These are phyloP conservation scores for Cuniculus paca DNA, from an alignment of 2,797 vertebrate species.

Conservation along the genomic window DNA sequence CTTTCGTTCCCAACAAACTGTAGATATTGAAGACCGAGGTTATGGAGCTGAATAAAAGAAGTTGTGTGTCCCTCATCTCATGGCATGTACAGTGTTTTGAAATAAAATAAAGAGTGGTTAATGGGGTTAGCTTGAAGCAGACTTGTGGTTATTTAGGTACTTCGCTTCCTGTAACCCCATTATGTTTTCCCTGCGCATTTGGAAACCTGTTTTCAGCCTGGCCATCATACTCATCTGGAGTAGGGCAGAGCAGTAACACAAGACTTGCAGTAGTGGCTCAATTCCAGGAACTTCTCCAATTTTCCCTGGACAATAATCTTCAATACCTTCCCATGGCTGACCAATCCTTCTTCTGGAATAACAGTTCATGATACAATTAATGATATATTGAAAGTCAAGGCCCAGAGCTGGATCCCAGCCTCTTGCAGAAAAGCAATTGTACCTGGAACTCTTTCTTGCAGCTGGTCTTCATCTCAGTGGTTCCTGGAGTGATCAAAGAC, in stretches of 20 bases:
- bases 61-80: neutral
- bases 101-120: neutral
- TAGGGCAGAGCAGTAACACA: constrained; percentile 93
- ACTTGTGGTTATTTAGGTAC: neutral
- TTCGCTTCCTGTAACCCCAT: neutral
- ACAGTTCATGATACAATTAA: neutral
- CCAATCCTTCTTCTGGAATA: constrained; percentile 88
- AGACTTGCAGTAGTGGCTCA: constrained; percentile 89
- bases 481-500: constrained; percentile 87
- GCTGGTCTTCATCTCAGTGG: constrained; percentile 95
- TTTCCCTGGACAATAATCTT: constrained; percentile 88
- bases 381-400: constrained; percentile 88
- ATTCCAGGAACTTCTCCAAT: constrained; percentile 91
- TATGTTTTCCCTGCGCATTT: neutral
- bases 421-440: constrained; percentile 92
- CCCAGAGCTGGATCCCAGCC: constrained; percentile 95
- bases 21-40: neutral
- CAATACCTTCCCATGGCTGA: constrained; percentile 92
- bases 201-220: constrained; percentile 83
- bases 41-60: neutral
- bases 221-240: constrained; percentile 94
- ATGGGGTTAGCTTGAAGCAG: neutral
- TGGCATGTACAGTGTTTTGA: neutral
- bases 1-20: neutral
- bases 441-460: constrained; percentile 94